phyloP scores from a whole-genome alignment of 2,888 invertebrate species.

The Micropterix aruncella region DNA sequence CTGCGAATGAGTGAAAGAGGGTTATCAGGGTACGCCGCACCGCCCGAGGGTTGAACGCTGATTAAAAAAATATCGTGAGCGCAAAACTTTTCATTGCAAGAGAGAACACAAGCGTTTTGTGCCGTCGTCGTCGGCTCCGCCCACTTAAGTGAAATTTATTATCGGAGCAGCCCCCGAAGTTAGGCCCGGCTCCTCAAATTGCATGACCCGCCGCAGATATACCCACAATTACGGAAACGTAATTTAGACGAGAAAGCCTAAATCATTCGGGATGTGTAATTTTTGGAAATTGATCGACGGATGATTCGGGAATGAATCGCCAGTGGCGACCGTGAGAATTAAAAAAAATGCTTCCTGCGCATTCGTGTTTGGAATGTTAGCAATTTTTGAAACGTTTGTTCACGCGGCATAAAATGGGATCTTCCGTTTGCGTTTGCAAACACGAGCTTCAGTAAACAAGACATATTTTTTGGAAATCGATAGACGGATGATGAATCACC shows the following conservation, averaged over 20 bases:
- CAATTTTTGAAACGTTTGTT: no score
- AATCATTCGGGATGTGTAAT: neutral
- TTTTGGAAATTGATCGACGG: neutral
- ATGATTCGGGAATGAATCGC: no score
- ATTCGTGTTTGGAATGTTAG: no score
- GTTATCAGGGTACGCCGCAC: no score
- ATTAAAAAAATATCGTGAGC: neutral
- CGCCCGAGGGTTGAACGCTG: neutral
- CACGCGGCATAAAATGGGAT: no score
- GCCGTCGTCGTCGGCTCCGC: neutral
- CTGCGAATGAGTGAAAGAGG: no score
- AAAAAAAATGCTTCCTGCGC: no score
- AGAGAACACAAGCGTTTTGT: neutral
- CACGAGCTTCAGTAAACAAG: no score
- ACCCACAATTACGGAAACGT: neutral
- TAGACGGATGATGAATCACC: no score
- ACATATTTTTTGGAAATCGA: no score
- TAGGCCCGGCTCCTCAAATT: neutral
- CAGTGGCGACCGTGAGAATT: no score
- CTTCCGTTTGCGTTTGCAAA: no score
- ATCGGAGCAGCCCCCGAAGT: neutral
- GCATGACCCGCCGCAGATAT: neutral
- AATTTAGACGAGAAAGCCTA: neutral
- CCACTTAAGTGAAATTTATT: neutral
- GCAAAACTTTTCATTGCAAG: neutral